Base-by-base conservation (phyloP, 2,797 vertebrate genomes). In the Vireo griseus region DNA sequence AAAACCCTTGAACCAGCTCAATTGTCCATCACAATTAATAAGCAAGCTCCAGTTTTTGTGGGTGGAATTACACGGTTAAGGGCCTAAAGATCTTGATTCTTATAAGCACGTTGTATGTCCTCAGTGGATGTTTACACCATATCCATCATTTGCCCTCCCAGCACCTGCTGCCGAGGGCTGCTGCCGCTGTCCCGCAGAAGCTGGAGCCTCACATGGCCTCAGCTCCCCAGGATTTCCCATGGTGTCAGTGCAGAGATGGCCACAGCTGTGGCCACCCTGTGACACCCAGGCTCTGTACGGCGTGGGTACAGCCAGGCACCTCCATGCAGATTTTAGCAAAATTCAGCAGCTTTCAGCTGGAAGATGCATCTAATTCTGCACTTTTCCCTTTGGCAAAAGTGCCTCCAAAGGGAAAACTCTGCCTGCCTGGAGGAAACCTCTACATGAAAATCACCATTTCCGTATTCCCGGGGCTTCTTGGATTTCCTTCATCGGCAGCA, bases 211-310 rank as follows among this genome's bases (percentile, higher is more conserved):
- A 1, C 2, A 4, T 15, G 67, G 40, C 44, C 65, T 28, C 65
- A 1, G 69, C 51, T 59, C 50, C 0, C 31, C 6, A 11, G 66
- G 20, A 33, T 59, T 57, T 33, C 47, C 74, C 0, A 3, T 7
- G 76, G 61, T 17, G 39, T 8, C 11, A 8, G 40, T 9, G 25
- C 72, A 10, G 19, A 21, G 59, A 26, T 24, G 65, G 59, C 33
- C 50, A 10, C 40, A 26, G 68, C 76, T 16, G 13, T 9, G 76
- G 16, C 50, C 55, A 8, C 51, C 65, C 26, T 0, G 0, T 5
- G 8, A 19, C 0, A 3, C 59, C 39, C 75, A 21, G n/a, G 37
- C 40, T 57, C 40, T 42, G 82, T 26, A 2, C 0, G 0, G 3
- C 0, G 0, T 3, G 2, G 73, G 11, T 26, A 26, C 55, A 40